Evolutionary conservation across 2,888 invertebrate species (phyloP).

Genomic region (Flexamia atlantica): DNA sequence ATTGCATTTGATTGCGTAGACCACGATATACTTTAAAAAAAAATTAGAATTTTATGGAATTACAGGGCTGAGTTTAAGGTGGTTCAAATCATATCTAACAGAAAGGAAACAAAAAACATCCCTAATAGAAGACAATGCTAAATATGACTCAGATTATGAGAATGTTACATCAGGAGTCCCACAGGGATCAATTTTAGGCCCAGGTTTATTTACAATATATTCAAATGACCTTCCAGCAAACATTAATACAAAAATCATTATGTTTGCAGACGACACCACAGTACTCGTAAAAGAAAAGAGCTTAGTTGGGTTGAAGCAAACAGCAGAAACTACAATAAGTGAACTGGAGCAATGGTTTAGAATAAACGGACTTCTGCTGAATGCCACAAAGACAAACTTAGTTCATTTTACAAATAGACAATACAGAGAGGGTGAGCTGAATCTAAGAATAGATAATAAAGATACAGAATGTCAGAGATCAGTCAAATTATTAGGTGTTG

Average conservation of each 20-base stretch:
- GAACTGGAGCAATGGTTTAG: slow-evolving; percentile 13
- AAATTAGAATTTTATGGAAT: slow-evolving; percentile 27
- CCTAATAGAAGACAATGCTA: background rate
- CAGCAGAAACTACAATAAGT: background rate
- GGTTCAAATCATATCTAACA: slow-evolving; percentile 37
- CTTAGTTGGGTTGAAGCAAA: background rate
- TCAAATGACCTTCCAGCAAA: slow-evolving; percentile 6
- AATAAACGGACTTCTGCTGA: slow-evolving; percentile 1
- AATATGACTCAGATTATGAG: slow-evolving; percentile 15
- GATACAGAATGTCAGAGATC: background rate
- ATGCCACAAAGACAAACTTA: slow-evolving; percentile 7
- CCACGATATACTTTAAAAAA: slow-evolving; percentile 49
- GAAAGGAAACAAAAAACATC: slow-evolving; percentile 43
- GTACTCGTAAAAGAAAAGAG: background rate
- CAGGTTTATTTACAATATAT: slow-evolving; percentile 31
- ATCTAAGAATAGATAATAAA: background rate
- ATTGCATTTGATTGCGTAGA: slow-evolving; percentile 49
- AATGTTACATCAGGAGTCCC: slow-evolving; percentile 22
- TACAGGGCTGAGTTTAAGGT: background rate
- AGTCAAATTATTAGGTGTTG: slow-evolving; percentile 23
- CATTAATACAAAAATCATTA: background rate
- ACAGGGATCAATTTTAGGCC: slow-evolving; percentile 40
- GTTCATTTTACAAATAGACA: slow-evolving; percentile 22
- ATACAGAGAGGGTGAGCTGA: slow-evolving; percentile 3
- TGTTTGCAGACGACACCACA: slow-evolving; percentile 23